Conservation (phyloP, 2,888 invertebrate species). For the Mycalesis mineus region DNA sequence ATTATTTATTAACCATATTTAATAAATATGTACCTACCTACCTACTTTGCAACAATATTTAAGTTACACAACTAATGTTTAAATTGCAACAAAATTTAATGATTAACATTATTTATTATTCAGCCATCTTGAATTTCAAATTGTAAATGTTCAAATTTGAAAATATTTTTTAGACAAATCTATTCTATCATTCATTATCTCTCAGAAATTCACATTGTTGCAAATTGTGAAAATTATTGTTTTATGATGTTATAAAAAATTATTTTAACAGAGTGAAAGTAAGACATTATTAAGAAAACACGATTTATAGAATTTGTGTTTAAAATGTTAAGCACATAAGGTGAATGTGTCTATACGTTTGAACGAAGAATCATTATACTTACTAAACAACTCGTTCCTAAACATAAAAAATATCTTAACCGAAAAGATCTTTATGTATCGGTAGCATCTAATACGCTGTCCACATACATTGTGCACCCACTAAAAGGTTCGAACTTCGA, state of each 20-base stretch:
- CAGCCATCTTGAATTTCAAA: not conserved
- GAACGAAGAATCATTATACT: no score
- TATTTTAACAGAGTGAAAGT: no score
- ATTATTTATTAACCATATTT: constrained; percentile 25
- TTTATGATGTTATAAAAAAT: no score
- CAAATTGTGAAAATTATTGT: no score
- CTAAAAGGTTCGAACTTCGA: constrained; percentile 19
- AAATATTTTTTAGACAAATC: not conserved
- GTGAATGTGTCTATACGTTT: no score
- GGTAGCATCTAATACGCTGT: constrained; percentile 8
- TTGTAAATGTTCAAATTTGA: not conserved
- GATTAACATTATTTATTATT: not conserved
- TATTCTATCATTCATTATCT: not conserved
- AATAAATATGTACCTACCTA: constrained; percentile 19
- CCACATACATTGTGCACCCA: constrained; percentile 5
- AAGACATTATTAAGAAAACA: no score
- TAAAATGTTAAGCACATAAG: no score
- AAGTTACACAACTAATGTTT: constrained; percentile 6
- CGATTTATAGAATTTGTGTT: no score
- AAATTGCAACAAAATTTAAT: not conserved
- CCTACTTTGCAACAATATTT: constrained; percentile 10
- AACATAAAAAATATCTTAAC: not conserved
- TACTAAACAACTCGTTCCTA: no score
- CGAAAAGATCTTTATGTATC: constrained; percentile 1
- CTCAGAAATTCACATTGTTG: no score